A percentile compares a stretch with the other conserved stretches of the same genome.
Conservation (phyloP, 2,113 vertebrate genomes). For the Campylorhamphus procurvoides region DNA sequence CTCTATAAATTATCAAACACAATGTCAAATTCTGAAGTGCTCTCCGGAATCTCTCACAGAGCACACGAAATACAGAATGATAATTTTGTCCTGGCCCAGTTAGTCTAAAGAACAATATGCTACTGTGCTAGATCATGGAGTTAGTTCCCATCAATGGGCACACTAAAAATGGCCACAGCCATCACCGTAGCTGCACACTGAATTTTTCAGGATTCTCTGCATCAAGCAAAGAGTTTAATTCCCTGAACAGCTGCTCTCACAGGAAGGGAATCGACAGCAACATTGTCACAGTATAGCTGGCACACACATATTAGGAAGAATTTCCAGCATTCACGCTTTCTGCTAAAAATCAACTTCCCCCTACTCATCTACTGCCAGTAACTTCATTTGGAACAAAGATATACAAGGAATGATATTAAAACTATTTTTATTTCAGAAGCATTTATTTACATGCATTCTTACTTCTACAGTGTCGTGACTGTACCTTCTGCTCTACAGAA, state of each 20-base stretch:
- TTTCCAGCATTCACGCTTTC: slow-evolving; percentile 45
- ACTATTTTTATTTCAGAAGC: slow-evolving; percentile 50
- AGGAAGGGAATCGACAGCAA: slow-evolving; percentile 42
- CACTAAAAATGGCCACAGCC: slow-evolving; percentile 1
- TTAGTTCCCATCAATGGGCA: not conserved
- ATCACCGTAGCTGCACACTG: fast-evolving
- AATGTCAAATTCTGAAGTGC: slow-evolving; percentile 65
- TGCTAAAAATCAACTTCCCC: slow-evolving; percentile 56
- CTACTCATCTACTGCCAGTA: slow-evolving; percentile 58
- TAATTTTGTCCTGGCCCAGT: slow-evolving; percentile 55
- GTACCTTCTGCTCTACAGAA: slow-evolving; percentile 10
- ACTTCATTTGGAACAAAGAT: slow-evolving; percentile 57
- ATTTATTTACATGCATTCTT: slow-evolving; percentile 49
- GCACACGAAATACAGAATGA: not conserved
- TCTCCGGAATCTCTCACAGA: slow-evolving; percentile 5
- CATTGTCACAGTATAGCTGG: slow-evolving; percentile 42
- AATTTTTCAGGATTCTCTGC: slow-evolving; percentile 35
- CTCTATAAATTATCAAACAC: slow-evolving; percentile 66
- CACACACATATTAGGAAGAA: slow-evolving; percentile 25
- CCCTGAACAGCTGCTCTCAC: slow-evolving; percentile 52
- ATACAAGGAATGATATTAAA: not conserved
- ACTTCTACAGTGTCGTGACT: not conserved
- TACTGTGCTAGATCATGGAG: not conserved
- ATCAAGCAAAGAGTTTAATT: slow-evolving; percentile 23
- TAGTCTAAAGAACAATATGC: slow-evolving; percentile 39